A percentile compares a stretch with the other conserved stretches of the same genome.
These are phyloP conservation scores for Chalcosyrphus nemorum DNA, from an alignment of 2,888 invertebrate species.

Conservation along the genomic window DNA sequence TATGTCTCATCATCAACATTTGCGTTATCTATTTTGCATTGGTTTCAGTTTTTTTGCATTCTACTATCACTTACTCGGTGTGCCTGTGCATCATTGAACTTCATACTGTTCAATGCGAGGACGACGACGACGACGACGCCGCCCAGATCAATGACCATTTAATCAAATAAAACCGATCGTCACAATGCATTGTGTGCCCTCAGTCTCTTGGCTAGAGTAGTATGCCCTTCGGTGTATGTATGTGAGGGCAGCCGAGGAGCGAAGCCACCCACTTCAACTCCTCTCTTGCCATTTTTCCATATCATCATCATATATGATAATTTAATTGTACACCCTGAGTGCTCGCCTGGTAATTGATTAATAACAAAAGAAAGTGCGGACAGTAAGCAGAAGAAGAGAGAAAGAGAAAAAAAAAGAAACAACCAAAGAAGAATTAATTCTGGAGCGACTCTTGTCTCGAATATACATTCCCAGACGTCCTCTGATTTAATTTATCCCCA, in stretches of 20 bases:
- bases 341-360: constrained; percentile 65
- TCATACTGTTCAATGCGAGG: constrained; percentile 46
- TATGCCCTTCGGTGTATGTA: constrained; percentile 12
- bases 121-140: not conserved
- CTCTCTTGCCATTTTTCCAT: constrained; percentile 5
- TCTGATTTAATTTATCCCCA: constrained; percentile 71
- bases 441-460: constrained; percentile 27
- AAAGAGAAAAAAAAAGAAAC: constrained; percentile 5
- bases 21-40: constrained; percentile 47
- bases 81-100: constrained; percentile 70
- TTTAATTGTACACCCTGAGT: constrained; percentile 66
- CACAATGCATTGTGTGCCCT: constrained; percentile 16
- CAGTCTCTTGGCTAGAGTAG: not conserved
- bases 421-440: constrained; percentile 9
- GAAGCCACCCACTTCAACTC: not conserved
- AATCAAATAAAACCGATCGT: constrained; percentile 52
- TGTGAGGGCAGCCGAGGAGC: not conserved
- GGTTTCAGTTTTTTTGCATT: not conserved
- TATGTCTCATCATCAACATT: constrained; percentile 1
- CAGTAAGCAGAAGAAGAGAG: not conserved
- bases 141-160: constrained; percentile 65
- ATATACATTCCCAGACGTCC: constrained; percentile 62
- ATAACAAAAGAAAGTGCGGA: constrained; percentile 66
- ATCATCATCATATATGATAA: constrained; percentile 57
- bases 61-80: constrained; percentile 54